These are phyloP conservation scores for Indicator maculatus DNA, from an alignment of 2,113 vertebrate species.

Conservation along the genomic window DNA sequence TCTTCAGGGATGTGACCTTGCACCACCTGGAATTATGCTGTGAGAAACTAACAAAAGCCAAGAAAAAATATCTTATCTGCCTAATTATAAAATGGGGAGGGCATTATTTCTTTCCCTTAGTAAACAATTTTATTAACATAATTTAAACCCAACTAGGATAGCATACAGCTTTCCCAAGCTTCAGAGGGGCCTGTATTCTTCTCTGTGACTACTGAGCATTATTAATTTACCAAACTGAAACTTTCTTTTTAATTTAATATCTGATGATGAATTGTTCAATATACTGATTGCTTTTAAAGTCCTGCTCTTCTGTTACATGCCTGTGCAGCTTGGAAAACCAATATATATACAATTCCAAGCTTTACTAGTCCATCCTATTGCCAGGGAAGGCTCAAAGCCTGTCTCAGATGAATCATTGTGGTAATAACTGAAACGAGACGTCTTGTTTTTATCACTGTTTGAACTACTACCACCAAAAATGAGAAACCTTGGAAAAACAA, in stretches of 20 bases:
- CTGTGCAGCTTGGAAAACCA: background rate
- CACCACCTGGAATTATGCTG: background rate
- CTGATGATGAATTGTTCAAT: background rate
- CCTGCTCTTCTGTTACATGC: background rate
- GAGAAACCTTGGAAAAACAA: background rate
- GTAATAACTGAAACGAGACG: constrained; percentile 1
- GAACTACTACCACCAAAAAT: background rate
- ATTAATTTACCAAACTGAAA: background rate
- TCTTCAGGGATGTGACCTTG: background rate
- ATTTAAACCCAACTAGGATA: background rate
- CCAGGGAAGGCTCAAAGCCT: background rate
- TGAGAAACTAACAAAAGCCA: background rate
- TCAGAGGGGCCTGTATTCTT: background rate
- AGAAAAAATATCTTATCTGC: background rate
- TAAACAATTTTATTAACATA: background rate
- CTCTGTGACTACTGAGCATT: background rate
- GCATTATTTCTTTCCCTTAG: background rate
- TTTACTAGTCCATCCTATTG: background rate
- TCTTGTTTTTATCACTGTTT: background rate
- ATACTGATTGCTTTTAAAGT: background rate
- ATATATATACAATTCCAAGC: background rate
- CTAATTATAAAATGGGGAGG: background rate
- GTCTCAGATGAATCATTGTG: background rate
- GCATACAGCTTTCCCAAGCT: background rate
- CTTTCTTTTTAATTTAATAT: background rate